phyloP scores from a whole-genome alignment of 1,140 invertebrate genomes.

The Hydropsyche tenuis region DNA sequence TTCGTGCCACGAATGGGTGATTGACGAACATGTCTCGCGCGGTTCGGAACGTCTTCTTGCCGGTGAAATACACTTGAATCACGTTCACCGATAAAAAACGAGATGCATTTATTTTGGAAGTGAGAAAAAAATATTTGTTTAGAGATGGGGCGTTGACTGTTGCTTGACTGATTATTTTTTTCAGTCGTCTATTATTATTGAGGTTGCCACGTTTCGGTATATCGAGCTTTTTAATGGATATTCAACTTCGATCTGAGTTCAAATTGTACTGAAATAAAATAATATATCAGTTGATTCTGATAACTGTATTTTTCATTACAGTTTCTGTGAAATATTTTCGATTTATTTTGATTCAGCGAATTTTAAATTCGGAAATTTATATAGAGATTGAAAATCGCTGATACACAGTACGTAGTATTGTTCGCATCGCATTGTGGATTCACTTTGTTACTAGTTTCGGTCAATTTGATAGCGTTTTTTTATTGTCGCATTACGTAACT shows the following conservation, averaged over 20 bases:
- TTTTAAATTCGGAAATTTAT: too few relatives aligned
- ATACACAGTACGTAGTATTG: constrained; percentile 4
- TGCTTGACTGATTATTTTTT: not conserved
- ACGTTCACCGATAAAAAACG: constrained; percentile 22
- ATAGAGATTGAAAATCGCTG: not conserved
- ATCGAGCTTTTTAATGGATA: not conserved
- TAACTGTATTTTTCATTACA: too few relatives aligned
- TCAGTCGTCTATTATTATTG: not conserved
- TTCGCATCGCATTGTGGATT: constrained; percentile 6
- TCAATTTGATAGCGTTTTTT: constrained; percentile 26
- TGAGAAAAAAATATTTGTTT: constrained; percentile 28
- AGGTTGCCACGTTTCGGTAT: not conserved
- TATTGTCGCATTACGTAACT: constrained; percentile 16
- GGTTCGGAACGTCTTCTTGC: not conserved
- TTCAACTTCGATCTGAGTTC: not conserved
- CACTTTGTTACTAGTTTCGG: constrained; percentile 9
- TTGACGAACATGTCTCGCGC: constrained; percentile 18
- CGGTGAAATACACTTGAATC: constrained; percentile 14
- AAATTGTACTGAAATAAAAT: too few relatives aligned
- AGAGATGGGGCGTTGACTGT: constrained; percentile 23
- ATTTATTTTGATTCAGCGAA: too few relatives aligned
- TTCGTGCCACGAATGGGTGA: constrained; percentile 8
- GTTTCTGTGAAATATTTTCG: too few relatives aligned
- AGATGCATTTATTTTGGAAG: constrained; percentile 24
- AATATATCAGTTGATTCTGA: too few relatives aligned